Evolutionary conservation across 2,797 vertebrate species (phyloP), one percentile per base, ranked within the genome.

Genomic region (Agapornis canus): DNA sequence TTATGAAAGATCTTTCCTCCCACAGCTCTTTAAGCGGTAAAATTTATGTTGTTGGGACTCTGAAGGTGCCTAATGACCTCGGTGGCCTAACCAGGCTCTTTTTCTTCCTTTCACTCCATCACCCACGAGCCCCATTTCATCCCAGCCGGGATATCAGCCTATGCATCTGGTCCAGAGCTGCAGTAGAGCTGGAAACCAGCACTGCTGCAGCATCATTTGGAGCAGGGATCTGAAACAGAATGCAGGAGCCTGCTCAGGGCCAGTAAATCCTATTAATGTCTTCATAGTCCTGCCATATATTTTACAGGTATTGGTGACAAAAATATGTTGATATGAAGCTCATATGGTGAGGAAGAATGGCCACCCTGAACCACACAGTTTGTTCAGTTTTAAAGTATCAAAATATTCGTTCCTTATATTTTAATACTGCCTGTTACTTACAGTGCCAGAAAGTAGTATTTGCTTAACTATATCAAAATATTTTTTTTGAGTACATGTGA

Each of bases 381-480:
- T 3, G 1, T 42, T 64, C 85, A 37, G 25, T 63, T 92, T n/a
- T 54, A 78, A 86, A 90, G 60, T 1, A 87, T 32, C 8, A 29
- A 82, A 83, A 45, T 35, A 48, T 4, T 70, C 0, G 0, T 42
- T 79, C 40, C 42, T 61, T 82, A 2, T 48, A 54, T 87, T 89
- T 92, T 82, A 71, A 49, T 61, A 61, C 25, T 23, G 11, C 23
- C 54, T 93, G 66, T 54, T 90, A 86, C 86, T 75, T 76, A 57
- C 29, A 54, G 59, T 48, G 61, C 70, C 77, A 78, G 90, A 90
- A 88, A 76, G 59, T 25, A 86, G 39, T 66, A 82, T 90, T 94
- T 90, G 19, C 51, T 51, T 61, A 66, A 82, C 17, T 84, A 45
- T 27, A 82, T 69, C 22, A 79, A 86, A 93, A 65, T 59, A 15